Base-by-base conservation (phyloP, 2,888 invertebrate genomes). In the Mythimna loreyi region DNA sequence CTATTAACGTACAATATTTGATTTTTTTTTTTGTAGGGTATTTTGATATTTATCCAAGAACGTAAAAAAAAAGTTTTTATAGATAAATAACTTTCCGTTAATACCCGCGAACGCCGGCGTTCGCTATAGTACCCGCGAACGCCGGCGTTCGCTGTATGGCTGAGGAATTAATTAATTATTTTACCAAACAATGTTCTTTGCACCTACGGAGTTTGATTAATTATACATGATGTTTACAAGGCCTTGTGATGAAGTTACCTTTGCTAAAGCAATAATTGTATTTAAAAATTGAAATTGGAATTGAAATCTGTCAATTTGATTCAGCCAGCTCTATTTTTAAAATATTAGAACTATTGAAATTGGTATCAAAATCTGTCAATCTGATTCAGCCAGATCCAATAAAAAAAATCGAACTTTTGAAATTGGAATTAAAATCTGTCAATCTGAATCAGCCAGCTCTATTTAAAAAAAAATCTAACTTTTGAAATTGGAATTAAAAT, bases 151-250 rank as follows among this genome's bases (percentile, higher is more conserved):
- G n/a, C n/a, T n/a, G n/a, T n/a, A n/a, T n/a, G n/a, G n/a, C n/a
- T n/a, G n/a, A n/a, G n/a, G n/a, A n/a, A n/a, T n/a, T n/a, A n/a
- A 53, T 21, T 61, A 45, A 64, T 60, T 59, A 50, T 28, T 57
- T 47, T 30, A 28, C 43, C 36, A 40, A 58, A 74, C 58, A 49
- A 53, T 45, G 43, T 43, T 43, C 67, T 59, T 55, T n/a, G n/a
- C 36, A 36, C 28, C 21, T 33, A 49, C 43, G 33, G 30, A 40
- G 30, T 43, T 47, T 63, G 30, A 62, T 62, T 45, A 63, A 40
- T 60, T 30, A n/a, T 16, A 16, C 13, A 5, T 40, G 3, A 36
- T 36, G 11, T 47, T 13, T 43, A 45, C 28, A 36, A 64, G 49
- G 64, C 9, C 0, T 43, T 25, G 9, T 49, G 3, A 45, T 33